Evolutionary conservation across 2,888 invertebrate genomes (phyloP).

Genomic region (Gymnosoma rotundatum): DNA sequence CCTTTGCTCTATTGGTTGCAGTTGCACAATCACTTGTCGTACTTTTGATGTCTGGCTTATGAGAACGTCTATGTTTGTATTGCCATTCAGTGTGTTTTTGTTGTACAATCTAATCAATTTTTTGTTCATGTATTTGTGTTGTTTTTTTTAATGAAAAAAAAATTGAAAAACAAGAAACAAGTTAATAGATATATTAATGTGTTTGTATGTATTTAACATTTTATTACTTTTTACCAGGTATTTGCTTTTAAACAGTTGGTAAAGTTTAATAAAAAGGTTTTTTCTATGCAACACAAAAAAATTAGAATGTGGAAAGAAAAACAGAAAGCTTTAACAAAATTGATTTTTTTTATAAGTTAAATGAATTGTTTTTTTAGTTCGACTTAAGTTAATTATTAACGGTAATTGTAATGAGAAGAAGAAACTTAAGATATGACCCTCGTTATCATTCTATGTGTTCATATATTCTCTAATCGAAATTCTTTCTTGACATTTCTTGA

Average conservation of each 20-base stretch:
- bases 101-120: conserved; percentile 75
- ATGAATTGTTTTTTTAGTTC: too few relatives aligned
- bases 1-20: conserved; percentile 19
- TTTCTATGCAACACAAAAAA: too few relatives aligned
- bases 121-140: conserved; percentile 12
- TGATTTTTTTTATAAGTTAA: too few relatives aligned
- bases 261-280: background rate
- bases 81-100: conserved; percentile 79
- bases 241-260: background rate
- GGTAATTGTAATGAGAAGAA: too few relatives aligned
- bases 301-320: too few relatives aligned
- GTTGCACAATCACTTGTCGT: conserved; percentile 31
- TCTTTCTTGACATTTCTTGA: too few relatives aligned
- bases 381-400: too few relatives aligned
- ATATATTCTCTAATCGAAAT: too few relatives aligned
- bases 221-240: background rate
- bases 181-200: conserved; percentile 11
- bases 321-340: too few relatives aligned
- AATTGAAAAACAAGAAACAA: conserved; percentile 20
- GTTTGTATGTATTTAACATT: background rate
- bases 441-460: too few relatives aligned
- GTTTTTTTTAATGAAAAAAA: conserved; percentile 3
- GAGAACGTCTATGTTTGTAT: conserved; percentile 46
- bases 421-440: too few relatives aligned
- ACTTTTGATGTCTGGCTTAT: conserved; percentile 27